These are phyloP conservation scores for Clarias magur DNA, from an alignment of 2,113 vertebrate genomes.

Conservation along the genomic window DNA sequence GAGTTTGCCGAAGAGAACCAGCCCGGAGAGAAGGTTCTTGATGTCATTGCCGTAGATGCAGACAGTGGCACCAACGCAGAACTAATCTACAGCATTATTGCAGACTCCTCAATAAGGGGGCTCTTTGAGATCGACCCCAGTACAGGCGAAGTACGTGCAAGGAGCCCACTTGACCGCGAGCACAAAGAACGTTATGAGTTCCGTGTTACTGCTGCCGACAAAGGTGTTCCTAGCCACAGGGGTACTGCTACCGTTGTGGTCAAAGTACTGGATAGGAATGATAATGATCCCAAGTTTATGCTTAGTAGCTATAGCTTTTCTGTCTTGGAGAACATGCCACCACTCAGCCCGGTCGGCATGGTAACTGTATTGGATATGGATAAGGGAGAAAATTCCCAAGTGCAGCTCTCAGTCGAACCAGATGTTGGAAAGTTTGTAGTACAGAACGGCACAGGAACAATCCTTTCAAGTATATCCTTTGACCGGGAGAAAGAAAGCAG, in stretches of 20 bases:
- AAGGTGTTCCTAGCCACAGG: conserved; percentile 89
- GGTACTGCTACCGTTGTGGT: conserved; percentile 92
- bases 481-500: conserved; percentile 97
- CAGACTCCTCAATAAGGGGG: conserved; percentile 83
- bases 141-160: conserved; percentile 87
- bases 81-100: conserved; percentile 86
- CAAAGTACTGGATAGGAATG: conserved; percentile 93
- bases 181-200: conserved; percentile 91
- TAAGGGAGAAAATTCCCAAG: conserved; percentile 89
- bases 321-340: conserved; percentile 96
- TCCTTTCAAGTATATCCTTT: conserved; percentile 95
- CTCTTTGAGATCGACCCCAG: conserved; percentile 90
- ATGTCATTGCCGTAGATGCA: conserved; percentile 88
- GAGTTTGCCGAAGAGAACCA: conserved; percentile 93
- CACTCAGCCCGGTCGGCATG: conserved; percentile 95
- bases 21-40: conserved; percentile 85
- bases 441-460: conserved; percentile 96
- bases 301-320: conserved; percentile 97
- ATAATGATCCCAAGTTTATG: conserved; percentile 99
- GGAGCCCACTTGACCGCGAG: conserved; percentile 89
- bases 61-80: conserved; percentile 93
- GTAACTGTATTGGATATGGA: conserved; percentile 95
- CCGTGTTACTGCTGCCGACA: conserved; percentile 89
- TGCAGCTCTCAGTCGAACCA: conserved; percentile 92
- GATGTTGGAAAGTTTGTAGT: conserved; percentile 96